Percentiles rank a stretch among this genome's conserved stretches.
These are phyloP conservation scores for Anneissia japonica DNA, from an alignment of 35 echinoderm and acorn worm species.

Conservation along the genomic window DNA sequence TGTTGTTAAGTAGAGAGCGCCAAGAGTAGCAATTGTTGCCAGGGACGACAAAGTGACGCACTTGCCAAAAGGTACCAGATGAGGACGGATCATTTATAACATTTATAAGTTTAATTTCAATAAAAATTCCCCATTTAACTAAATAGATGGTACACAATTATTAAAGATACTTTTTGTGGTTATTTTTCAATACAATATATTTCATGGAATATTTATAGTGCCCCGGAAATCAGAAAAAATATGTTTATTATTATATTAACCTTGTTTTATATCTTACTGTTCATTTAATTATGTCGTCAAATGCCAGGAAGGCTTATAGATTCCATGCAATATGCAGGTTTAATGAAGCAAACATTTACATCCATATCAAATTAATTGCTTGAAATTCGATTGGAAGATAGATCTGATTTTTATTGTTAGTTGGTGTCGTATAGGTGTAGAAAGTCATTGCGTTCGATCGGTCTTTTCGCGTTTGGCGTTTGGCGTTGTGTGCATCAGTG, in stretches of 20 bases:
- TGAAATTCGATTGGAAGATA: neutral
- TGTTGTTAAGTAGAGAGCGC: neutral
- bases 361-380: neutral
- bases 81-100: too few species aligned
- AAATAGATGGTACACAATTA: too few species aligned
- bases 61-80: too few species aligned
- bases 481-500: neutral
- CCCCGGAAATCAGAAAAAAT: too few species aligned
- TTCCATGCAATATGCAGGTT: neutral
- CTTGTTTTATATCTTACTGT: neutral
- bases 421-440: neutral
- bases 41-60: neutral
- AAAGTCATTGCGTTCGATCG: neutral
- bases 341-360: neutral
- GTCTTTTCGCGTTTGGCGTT: conserved; percentile 1
- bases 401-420: neutral
- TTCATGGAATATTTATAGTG: too few species aligned
- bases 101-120: too few species aligned
- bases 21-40: too few species aligned
- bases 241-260: too few species aligned
- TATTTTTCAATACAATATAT: too few species aligned
- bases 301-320: neutral
- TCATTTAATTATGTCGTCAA: neutral
- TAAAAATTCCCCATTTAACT: too few species aligned
- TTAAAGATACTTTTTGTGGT: too few species aligned